Conservation (phyloP, 2,888 invertebrate genomes). For the Herminia tarsipennalis region DNA sequence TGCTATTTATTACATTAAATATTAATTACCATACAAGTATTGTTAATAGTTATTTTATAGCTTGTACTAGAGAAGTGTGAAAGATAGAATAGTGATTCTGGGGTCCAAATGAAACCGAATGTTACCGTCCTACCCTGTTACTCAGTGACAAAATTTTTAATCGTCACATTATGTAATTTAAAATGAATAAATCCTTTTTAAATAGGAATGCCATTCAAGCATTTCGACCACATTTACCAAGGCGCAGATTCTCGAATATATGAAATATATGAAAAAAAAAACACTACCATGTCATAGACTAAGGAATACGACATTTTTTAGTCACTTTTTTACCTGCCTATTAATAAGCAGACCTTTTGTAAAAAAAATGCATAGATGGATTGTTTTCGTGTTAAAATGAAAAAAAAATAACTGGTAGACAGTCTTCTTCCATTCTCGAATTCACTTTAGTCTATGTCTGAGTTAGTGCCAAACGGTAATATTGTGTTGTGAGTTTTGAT, state of each 20-base stretch:
- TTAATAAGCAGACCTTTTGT: too few species aligned
- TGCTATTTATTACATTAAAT: slow-evolving; percentile 54
- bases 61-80: slow-evolving; percentile 65
- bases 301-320: too few species aligned
- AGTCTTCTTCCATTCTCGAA: slow-evolving; percentile 9
- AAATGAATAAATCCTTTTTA: slow-evolving; percentile 17
- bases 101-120: slow-evolving; percentile 61
- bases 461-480: slow-evolving; percentile 68
- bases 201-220: slow-evolving; percentile 47
- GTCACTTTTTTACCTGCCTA: too few species aligned
- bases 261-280: slow-evolving; percentile 12
- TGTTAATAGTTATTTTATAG: slow-evolving; percentile 67
- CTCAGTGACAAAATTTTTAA: slow-evolving; percentile 45
- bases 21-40: slow-evolving; percentile 77
- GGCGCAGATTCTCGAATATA: slow-evolving; percentile 50
- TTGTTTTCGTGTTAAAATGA: background rate
- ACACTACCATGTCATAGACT: slow-evolving; percentile 51
- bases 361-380: too few species aligned
- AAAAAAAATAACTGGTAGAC: background rate
- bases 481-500: slow-evolving; percentile 62
- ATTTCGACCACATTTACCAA: slow-evolving; percentile 42
- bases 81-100: slow-evolving; percentile 49
- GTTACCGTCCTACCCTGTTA: slow-evolving; percentile 79
- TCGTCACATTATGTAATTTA: slow-evolving; percentile 36
- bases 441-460: slow-evolving; percentile 54